A percentile compares a stretch with the other conserved stretches of the same genome.
These are phyloP conservation scores for Agrilus mali DNA, from an alignment of 2,888 invertebrate genomes.

Conservation along the genomic window DNA sequence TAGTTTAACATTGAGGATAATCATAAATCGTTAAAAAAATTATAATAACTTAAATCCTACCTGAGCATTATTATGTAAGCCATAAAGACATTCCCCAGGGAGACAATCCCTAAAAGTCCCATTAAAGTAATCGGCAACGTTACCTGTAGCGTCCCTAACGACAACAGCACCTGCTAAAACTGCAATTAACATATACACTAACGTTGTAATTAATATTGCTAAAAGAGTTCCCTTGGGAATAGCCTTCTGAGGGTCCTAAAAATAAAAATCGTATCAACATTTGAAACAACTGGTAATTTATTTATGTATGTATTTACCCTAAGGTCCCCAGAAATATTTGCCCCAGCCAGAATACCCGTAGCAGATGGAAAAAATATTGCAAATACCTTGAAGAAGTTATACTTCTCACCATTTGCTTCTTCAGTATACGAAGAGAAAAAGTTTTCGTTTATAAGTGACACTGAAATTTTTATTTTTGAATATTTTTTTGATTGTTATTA, in stretches of 20 bases:
- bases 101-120: conserved; percentile 37
- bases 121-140: conserved; percentile 42
- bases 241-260: conserved; percentile 73
- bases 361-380: conserved; percentile 98
- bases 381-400: conserved; percentile 90
- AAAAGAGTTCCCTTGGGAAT: conserved; percentile 89
- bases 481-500: conserved; percentile 5
- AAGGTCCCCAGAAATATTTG: conserved; percentile 95
- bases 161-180: conserved; percentile 64
- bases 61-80: conserved; percentile 68
- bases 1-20: no score
- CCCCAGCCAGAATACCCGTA: conserved; percentile 93
- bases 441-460: conserved; percentile 58
- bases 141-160: conserved; percentile 67
- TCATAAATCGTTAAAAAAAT: not conserved
- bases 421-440: conserved; percentile 60
- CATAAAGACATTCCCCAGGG: conserved; percentile 46
- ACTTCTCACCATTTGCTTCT: conserved; percentile 56
- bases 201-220: conserved; percentile 77
- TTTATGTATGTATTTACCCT: conserved; percentile 45
- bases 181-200: conserved; percentile 78
- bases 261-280: conserved; percentile 3
- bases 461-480: conserved; percentile 33
- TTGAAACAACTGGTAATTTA: not conserved
- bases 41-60: conserved; percentile 30